Conservation (phyloP, 1,140 invertebrate species). For the Panagrolaimus sp. region DNA sequence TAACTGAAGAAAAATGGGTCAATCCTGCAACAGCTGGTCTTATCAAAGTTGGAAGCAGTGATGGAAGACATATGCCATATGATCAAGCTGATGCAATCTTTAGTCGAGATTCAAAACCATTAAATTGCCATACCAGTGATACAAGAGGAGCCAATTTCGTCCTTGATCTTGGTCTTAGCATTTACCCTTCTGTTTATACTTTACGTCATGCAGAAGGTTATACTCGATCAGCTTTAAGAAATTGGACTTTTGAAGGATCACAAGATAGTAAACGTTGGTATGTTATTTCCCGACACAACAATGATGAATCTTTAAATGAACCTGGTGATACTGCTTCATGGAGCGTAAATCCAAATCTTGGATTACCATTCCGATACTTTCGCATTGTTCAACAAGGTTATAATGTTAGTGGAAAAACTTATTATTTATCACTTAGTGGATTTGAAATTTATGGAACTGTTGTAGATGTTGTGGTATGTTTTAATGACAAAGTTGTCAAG, state of each 20-base stretch:
- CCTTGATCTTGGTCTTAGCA: constrained; percentile 84
- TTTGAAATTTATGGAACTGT: constrained; percentile 94
- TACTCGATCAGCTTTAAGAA: constrained; percentile 84
- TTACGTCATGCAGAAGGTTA: constrained; percentile 81
- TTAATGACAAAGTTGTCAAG: background rate
- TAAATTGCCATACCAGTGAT: constrained; percentile 96
- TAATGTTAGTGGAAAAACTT: constrained; percentile 90
- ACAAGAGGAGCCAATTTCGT: constrained; percentile 83
- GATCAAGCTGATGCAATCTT: constrained; percentile 89
- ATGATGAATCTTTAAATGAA: constrained; percentile 86
- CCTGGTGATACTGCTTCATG: constrained; percentile 85
- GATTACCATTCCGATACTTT: constrained; percentile 70
- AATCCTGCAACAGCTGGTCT: constrained; percentile 91
- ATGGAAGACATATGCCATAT: constrained; percentile 87
- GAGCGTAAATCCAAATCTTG: constrained; percentile 63
- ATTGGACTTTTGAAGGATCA: constrained; percentile 80
- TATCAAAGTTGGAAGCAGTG: constrained; percentile 85
- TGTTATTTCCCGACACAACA: constrained; percentile 77
- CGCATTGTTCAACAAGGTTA: constrained; percentile 89
- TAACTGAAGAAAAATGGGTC: constrained; percentile 81
- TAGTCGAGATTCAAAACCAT: constrained; percentile 78
- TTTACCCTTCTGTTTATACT: constrained; percentile 83
- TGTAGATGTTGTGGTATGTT: constrained; percentile 66
- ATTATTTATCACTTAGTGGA: constrained; percentile 88
- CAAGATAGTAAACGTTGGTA: constrained; percentile 70